Evolutionary conservation across 2,797 vertebrate species (phyloP).

Genomic region (Periparus ater): DNA sequence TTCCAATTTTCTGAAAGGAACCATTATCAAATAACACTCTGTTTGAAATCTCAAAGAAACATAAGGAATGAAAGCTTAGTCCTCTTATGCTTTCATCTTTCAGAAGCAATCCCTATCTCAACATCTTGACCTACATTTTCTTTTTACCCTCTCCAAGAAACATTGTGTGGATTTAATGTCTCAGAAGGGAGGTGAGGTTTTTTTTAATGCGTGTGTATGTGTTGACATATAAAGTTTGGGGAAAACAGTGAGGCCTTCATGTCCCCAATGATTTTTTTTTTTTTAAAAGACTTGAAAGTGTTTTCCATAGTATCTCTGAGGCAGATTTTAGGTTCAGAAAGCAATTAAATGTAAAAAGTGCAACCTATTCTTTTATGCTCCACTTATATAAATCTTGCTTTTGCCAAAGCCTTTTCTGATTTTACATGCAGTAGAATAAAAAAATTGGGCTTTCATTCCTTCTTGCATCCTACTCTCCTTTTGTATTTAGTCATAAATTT

Average conservation of each 20-base stretch:
- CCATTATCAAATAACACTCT: slow-evolving; percentile 63
- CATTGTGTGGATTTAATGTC: slow-evolving; percentile 60
- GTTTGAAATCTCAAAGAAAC: slow-evolving; percentile 68
- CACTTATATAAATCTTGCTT: neutral
- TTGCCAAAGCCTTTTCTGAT: neutral
- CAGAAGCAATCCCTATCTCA: slow-evolving; percentile 66
- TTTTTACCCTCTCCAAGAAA: slow-evolving; percentile 66
- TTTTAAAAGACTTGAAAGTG: neutral
- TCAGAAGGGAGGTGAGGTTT: slow-evolving; percentile 45
- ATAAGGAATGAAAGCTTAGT: slow-evolving; percentile 64
- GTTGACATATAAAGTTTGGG: slow-evolving; percentile 52
- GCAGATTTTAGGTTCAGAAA: neutral
- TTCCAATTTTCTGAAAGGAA: slow-evolving; percentile 62
- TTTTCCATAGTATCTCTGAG: neutral
- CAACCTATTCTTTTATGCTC: neutral
- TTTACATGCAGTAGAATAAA: neutral
- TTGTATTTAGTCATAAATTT: neutral
- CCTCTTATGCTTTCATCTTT: slow-evolving; percentile 63
- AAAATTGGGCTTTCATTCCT: neutral
- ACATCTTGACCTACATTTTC: slow-evolving; percentile 70
- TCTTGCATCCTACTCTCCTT: neutral
- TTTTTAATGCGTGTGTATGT: slow-evolving; percentile 3
- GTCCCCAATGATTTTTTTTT: neutral
- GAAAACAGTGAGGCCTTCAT: slow-evolving; percentile 39
- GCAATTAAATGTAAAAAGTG: neutral